phyloP scores from a whole-genome alignment of 1,140 invertebrate genomes.

The Brachionus sp. region DNA sequence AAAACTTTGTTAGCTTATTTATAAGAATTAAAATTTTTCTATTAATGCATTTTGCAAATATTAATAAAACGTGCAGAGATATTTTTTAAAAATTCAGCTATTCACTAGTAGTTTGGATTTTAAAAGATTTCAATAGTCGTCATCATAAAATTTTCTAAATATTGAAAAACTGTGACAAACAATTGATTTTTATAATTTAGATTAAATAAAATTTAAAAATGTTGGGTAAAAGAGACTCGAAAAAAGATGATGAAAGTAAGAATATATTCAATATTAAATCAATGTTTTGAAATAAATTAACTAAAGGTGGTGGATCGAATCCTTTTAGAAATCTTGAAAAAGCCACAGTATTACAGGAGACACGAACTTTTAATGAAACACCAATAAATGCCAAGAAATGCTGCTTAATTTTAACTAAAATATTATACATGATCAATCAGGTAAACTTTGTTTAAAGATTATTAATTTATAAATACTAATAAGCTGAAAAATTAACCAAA shows the following conservation, averaged over 20 bases:
- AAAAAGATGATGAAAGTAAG: conserved; percentile 37
- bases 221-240: conserved; percentile 33
- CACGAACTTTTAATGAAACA: conserved; percentile 88
- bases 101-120: not conserved
- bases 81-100: conserved; percentile 20
- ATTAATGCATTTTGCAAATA: not conserved
- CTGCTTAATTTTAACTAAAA: conserved; percentile 88
- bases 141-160: not conserved
- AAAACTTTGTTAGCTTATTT: not conserved
- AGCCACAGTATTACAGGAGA: conserved; percentile 39
- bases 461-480: not conserved
- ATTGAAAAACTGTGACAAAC: not conserved
- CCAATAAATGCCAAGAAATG: conserved; percentile 95
- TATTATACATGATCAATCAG: conserved; percentile 88
- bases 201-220: not conserved
- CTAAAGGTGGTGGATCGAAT: conserved; percentile 6
- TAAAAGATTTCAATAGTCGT: not conserved
- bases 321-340: conserved; percentile 39
- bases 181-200: not conserved
- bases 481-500: not conserved
- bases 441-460: conserved; percentile 50
- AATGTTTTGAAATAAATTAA: not conserved
- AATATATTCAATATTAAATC: not conserved
- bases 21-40: not conserved
- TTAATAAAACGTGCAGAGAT: not conserved